phyloP scores from a whole-genome alignment of 2,113 vertebrate genomes.

The Ornithorhynchus anatinus region DNA sequence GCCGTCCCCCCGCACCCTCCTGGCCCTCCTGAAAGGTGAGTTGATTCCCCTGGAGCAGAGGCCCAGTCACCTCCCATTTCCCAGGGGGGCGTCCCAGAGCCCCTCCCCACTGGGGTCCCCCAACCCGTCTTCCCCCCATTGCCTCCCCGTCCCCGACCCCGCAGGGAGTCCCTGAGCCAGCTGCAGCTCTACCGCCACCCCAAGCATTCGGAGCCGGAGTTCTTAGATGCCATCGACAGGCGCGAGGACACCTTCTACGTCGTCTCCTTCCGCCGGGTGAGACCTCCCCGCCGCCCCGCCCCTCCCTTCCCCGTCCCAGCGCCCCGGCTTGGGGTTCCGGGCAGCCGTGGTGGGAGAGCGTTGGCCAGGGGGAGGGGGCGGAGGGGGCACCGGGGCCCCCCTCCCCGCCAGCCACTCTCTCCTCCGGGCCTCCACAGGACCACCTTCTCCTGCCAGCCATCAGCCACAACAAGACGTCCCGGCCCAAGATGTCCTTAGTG shows the following conservation, averaged over 20 bases:
- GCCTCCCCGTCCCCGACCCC: not conserved
- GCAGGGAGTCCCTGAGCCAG: constrained; percentile 69
- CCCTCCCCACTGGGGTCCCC: not conserved
- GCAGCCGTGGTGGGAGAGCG: too few species aligned
- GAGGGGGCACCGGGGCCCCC: not conserved
- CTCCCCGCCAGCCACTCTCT: not conserved
- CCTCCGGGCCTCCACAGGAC: constrained; percentile 68
- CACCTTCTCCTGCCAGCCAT: constrained; percentile 89
- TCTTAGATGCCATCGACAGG: constrained; percentile 89
- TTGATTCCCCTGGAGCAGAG: not conserved
- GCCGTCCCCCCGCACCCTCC: constrained; percentile 77
- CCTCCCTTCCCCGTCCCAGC: not conserved
- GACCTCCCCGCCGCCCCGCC: not conserved
- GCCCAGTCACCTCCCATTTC: not conserved
- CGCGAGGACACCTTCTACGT: constrained; percentile 91
- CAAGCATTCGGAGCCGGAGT: constrained; percentile 82
- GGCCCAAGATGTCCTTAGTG: constrained; percentile 92
- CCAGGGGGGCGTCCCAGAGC: not conserved
- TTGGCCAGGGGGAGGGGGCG: too few species aligned
- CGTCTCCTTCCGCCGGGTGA: constrained; percentile 89
- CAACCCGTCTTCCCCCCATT: not conserved
- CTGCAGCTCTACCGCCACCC: constrained; percentile 85
- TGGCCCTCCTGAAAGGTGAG: constrained; percentile 75
- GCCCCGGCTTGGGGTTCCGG: too few species aligned
- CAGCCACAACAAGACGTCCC: constrained; percentile 90